Evolutionary conservation across 2,797 vertebrate genomes (phyloP).

Genomic region (Pseudochirops cupreus): DNA sequence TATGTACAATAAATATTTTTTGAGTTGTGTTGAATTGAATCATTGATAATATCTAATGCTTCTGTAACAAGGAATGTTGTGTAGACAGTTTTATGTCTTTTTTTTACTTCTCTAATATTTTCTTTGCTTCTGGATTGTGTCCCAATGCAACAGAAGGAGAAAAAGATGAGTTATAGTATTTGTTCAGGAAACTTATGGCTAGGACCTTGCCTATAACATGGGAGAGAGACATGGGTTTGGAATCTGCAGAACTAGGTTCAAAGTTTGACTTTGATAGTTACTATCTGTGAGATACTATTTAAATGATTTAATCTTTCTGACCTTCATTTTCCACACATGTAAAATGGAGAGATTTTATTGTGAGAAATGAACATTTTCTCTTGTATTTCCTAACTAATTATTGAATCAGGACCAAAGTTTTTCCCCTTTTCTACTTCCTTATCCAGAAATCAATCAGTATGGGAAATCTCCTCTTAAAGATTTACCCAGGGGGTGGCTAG

Average conservation of each 20-base stretch:
- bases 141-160: background rate
- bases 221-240: background rate
- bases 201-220: background rate
- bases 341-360: background rate
- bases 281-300: background rate
- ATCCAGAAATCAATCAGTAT: background rate
- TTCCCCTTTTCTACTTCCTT: background rate
- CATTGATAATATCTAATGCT: background rate
- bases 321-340: background rate
- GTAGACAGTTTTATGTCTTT: background rate
- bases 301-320: background rate
- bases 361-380: background rate
- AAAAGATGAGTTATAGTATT: background rate
- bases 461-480: background rate
- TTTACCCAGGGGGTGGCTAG: background rate
- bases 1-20: background rate
- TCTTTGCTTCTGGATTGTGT: background rate
- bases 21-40: background rate
- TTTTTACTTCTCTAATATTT: background rate
- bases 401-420: background rate
- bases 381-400: background rate
- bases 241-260: background rate
- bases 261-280: background rate
- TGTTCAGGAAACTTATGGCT: background rate
- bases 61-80: background rate